Evolutionary conservation across 2,888 invertebrate genomes (phyloP).

Genomic region (Cenopis cana): DNA sequence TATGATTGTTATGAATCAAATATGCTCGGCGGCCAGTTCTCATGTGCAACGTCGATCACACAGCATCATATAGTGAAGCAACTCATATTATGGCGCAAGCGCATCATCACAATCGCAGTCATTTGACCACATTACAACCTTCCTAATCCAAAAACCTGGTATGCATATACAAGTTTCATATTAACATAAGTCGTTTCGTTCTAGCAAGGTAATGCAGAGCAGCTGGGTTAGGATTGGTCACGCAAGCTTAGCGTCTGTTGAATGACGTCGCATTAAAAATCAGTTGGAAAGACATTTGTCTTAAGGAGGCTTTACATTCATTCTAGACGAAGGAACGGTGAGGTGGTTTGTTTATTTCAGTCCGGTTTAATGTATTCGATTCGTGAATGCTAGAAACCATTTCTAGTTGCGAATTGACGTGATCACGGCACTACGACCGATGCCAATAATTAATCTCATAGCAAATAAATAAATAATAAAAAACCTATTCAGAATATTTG

Average conservation of each 20-base stretch:
- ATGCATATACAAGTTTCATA: not conserved
- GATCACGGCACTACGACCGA: not conserved
- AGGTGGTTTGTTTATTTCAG: not conserved
- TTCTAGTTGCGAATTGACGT: not conserved
- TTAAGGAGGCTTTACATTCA: not conserved
- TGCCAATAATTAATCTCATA: too few relatives aligned
- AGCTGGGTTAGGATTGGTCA: conserved; percentile 17
- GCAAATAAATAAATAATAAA: too few relatives aligned
- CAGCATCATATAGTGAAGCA: conserved; percentile 30
- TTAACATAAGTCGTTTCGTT: conserved; percentile 5
- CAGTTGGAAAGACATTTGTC: conserved; percentile 27
- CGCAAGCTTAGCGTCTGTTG: not conserved
- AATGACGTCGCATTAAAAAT: conserved; percentile 21
- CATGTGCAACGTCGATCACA: conserved; percentile 31
- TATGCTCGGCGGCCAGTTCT: not conserved
- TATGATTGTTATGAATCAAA: not conserved
- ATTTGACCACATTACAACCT: conserved; percentile 18
- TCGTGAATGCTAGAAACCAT: not conserved
- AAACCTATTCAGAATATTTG: too few relatives aligned
- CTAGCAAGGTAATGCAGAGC: not conserved
- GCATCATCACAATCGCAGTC: conserved; percentile 14
- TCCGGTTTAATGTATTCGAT: not conserved
- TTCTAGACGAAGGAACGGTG: not conserved
- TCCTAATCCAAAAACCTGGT: conserved; percentile 9
- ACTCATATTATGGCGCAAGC: conserved; percentile 31